Percentiles rank a stretch among this genome's conserved stretches.
Evolutionary conservation across 1,140 invertebrate species (phyloP).

Genomic region (Drosophila sulfurigaster): DNA sequence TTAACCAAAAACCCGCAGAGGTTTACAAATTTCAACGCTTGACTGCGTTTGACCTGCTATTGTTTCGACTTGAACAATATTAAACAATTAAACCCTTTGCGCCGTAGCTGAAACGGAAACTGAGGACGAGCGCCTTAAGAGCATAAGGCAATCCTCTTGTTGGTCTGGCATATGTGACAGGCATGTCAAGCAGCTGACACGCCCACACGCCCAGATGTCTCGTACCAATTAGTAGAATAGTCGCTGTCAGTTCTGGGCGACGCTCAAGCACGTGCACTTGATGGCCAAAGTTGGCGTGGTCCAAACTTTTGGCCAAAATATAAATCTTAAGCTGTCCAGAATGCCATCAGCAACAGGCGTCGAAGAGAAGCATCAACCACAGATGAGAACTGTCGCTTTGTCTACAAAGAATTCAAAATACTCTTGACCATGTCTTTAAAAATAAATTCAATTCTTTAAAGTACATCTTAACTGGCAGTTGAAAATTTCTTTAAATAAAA

Average conservation of each 20-base stretch:
- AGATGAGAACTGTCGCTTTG: constrained; percentile 30
- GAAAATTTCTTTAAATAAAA: no score
- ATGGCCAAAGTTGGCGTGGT: constrained; percentile 58
- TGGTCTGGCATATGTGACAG: constrained; percentile 51
- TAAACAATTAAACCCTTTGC: constrained; percentile 57
- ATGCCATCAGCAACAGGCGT: constrained; percentile 73
- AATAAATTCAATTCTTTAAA: background rate
- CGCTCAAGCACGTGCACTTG: constrained; percentile 68
- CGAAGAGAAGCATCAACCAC: constrained; percentile 27
- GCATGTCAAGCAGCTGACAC: constrained; percentile 55
- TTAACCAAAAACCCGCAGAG: constrained; percentile 32
- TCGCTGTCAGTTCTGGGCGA: constrained; percentile 60
- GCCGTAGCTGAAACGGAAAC: constrained; percentile 23
- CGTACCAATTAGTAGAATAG: constrained; percentile 61
- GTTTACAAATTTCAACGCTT: constrained; percentile 46
- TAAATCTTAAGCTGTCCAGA: constrained; percentile 67
- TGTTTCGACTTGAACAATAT: constrained; percentile 33
- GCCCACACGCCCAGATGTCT: constrained; percentile 15
- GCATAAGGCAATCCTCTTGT: constrained; percentile 33
- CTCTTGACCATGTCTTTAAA: constrained; percentile 1
- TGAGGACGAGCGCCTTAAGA: constrained; percentile 40
- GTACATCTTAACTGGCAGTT: no score
- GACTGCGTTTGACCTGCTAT: constrained; percentile 33
- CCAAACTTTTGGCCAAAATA: constrained; percentile 51
- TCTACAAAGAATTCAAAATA: constrained; percentile 4